phyloP scores from a whole-genome alignment of 2,888 invertebrate species.

The Dryadula phaetusa region DNA sequence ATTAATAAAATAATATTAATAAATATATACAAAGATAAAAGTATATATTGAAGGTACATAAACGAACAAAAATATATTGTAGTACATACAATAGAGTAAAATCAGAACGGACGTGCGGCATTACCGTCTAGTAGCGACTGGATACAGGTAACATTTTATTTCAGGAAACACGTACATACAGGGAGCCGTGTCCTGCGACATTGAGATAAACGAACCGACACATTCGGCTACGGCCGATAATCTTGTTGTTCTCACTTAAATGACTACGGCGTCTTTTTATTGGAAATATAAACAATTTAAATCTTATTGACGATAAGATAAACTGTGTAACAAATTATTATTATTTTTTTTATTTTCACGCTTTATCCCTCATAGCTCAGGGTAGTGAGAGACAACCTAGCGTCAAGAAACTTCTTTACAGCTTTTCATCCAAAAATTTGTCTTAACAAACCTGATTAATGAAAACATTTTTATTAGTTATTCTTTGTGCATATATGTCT shows the following conservation, averaged over 20 bases:
- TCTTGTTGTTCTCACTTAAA: constrained; percentile 38
- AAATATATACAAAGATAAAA: neutral
- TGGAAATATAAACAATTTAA: neutral
- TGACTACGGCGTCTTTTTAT: constrained; percentile 15
- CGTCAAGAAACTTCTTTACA: no score
- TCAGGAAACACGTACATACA: constrained; percentile 57
- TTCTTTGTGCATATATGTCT: no score
- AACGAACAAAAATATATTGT: neutral
- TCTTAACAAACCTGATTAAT: no score
- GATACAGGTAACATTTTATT: constrained; percentile 54
- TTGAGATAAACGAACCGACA: constrained; percentile 77
- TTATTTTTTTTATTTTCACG: no score
- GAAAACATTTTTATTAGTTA: no score
- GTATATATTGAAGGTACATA: no score
- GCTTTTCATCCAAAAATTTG: no score
- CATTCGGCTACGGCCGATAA: constrained; percentile 54
- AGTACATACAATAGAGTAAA: neutral
- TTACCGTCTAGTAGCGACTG: constrained; percentile 8
- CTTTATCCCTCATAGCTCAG: no score
- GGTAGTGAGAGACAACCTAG: no score
- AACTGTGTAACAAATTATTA: no score
- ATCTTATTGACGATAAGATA: no score
- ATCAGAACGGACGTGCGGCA: neutral
- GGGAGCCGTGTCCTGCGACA: constrained; percentile 58
- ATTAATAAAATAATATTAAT: no score